phyloP scores from a whole-genome alignment of 2,113 vertebrate species.

The Beaufortia kweichowensis region DNA sequence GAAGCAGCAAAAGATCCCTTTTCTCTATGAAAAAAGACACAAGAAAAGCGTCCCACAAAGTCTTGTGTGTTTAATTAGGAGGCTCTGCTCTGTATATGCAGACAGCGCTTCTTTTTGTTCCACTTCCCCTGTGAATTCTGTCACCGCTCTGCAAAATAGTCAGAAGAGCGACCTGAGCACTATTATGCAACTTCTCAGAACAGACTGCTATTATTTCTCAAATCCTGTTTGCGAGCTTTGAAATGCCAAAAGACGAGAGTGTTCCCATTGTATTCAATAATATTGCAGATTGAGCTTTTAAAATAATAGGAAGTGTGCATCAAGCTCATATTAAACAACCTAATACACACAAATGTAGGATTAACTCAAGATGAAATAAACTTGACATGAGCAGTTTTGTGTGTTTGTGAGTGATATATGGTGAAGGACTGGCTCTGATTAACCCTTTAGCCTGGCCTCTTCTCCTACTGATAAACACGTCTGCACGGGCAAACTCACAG shows the following conservation, averaged over 20 bases:
- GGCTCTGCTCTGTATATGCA: conserved; percentile 5
- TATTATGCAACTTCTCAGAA: conserved; percentile 44
- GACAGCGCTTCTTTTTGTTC: conserved; percentile 49
- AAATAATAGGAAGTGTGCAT: not conserved
- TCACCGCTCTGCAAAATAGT: conserved; percentile 47
- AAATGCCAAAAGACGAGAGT: not conserved
- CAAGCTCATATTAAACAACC: not conserved
- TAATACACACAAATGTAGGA: not conserved
- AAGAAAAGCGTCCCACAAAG: conserved; percentile 49
- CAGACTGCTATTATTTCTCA: conserved; percentile 29
- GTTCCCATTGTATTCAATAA: not conserved
- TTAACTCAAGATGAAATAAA: not conserved
- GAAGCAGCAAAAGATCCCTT: conserved; percentile 9
- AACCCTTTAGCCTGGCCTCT: conserved; percentile 78
- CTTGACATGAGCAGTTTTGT: not conserved
- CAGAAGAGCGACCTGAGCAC: conserved; percentile 27
- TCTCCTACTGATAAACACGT: conserved; percentile 36
- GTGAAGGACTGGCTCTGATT: conserved; percentile 71
- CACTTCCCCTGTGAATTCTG: conserved; percentile 52
- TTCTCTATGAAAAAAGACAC: conserved; percentile 40
- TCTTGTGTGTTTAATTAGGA: conserved; percentile 52
- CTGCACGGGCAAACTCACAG: conserved; percentile 72
- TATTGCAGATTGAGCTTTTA: not conserved
- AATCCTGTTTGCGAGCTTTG: conserved; percentile 20
- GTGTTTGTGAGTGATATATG: conserved; percentile 24